Percentiles rank a stretch among this genome's conserved stretches.
Conservation (phyloP, 2,113 vertebrate genomes). For the Fulmarus glacialis region DNA sequence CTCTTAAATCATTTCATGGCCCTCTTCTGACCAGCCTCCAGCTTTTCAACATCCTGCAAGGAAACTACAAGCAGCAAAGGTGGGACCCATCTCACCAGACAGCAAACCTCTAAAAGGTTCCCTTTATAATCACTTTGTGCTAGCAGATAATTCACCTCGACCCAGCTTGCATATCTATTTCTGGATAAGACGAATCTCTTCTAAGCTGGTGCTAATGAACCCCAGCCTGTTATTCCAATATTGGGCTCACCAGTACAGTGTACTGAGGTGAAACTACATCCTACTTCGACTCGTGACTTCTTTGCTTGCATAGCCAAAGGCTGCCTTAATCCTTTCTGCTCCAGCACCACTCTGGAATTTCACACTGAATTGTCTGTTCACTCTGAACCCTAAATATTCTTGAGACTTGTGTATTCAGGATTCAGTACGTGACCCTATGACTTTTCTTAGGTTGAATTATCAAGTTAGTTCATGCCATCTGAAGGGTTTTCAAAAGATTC, state of each 20-base stretch:
- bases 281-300: rapidly evolving
- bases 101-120: neutral
- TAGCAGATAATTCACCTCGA: neutral
- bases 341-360: neutral
- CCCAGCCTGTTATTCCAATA: neutral
- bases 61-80: neutral
- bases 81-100: neutral
- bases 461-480: neutral
- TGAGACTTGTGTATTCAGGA: neutral
- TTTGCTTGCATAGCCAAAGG: neutral
- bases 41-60: neutral
- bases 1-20: neutral
- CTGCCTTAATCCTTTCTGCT: neutral
- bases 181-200: neutral
- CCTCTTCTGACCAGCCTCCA: neutral
- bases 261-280: neutral
- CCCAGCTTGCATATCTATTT: neutral
- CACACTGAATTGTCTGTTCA: neutral
- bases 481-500: neutral
- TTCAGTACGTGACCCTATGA: neutral
- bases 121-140: neutral
- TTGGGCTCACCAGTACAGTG: neutral
- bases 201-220: neutral
- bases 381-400: neutral
- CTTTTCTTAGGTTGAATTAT: neutral